Base-by-base conservation (phyloP, 2,888 invertebrate genomes). In the Malthinus seriepunctatus region DNA sequence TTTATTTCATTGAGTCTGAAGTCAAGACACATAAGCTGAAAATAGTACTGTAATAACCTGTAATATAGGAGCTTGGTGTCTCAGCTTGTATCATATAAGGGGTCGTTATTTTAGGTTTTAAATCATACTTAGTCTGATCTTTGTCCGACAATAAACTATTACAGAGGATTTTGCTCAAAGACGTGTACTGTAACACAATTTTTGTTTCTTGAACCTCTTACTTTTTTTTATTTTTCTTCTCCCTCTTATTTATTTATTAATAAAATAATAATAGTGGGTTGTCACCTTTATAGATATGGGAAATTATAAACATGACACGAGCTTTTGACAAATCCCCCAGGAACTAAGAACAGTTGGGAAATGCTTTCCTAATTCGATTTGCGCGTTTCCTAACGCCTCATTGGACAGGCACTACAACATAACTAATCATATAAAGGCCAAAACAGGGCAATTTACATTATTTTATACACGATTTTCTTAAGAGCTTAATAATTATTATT, bases 11-110 rank as follows among this genome's bases (percentile, higher is more conserved):
- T 69, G 63, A 60, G 60, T 63, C 62, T 57, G 54, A 62, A 60
- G 48, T 56, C 61, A 64, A 63, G 69, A 62, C 69, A 69, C 71
- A 72, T 77, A 77, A 76, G 75, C 76, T 75, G 74, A 68, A 77
- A 76, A 77, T 77, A 77, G 76, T 76, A 75, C 74, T 71, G 73
- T 73, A 76, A 77, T 77, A 77, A 76, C 74, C 75, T 72, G 75
- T 73, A 76, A 76, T 76, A 76, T 76, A 75, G 71, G 72, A 71
- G 69, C 70, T 67, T 72, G 67, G 68, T 72, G 69, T 66, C 69
- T 67, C 59, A 48, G 63, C 71, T 69, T 70, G 69, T 71, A 71
- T 73, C 73, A 69, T 69, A 71, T 69, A 66, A 63, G 67, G 56
- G 58, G 63, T 60, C 60, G 51, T 59, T 67, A 66, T 56, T 56